Evolutionary conservation across 2,113 vertebrate genomes (phyloP), one percentile per base, ranked within the genome.

Genomic region (Pseudorasbora parva): DNA sequence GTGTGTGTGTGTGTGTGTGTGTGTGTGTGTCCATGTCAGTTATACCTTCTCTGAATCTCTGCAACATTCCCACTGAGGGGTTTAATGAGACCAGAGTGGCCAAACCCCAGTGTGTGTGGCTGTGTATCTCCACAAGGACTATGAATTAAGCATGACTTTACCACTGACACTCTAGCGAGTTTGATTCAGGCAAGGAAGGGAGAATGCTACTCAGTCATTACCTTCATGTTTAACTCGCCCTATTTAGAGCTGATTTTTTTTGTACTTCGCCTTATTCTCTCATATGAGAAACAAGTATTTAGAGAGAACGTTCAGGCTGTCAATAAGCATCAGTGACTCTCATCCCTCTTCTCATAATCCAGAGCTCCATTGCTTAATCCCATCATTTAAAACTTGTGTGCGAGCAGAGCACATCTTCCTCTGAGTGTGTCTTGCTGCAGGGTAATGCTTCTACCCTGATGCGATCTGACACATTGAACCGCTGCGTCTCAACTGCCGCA

Each of bases 401-500:
- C 74, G 54, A 23, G 81, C 33, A 37, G 4, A 49, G 49, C 47
- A 25, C 25, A 62, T 51, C 60, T 73, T 41, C 66, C 57, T 66
- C 47, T 47, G 81, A 68, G 23, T 83, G 75, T 68, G 47, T 64
- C 49, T 66, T 76, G 82, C 82, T 74, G 77, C 69, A 84, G 76
- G 71, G 82, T 71, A 83, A 71, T 66, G 81, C 72, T 41, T 62
- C 73, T 68, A 54, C 75, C 59, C 73, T 84, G 64, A 81, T 84
- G 33, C 60, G 33, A 68, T 82, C 43, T 84, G 82, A 82, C 86
- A 78, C 72, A 51, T n/a, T 15, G 54, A 84, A 77, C 64, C 51
- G 15, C 45, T 81, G 60, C 57, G 81, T 87, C 82, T 82, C 64
- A 56, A 87, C 72, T 76, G 60, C 78, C 23, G 77, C 80, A 79